Base-by-base conservation (phyloP, 2,113 vertebrate species). In the Eubucco bourcierii region DNA sequence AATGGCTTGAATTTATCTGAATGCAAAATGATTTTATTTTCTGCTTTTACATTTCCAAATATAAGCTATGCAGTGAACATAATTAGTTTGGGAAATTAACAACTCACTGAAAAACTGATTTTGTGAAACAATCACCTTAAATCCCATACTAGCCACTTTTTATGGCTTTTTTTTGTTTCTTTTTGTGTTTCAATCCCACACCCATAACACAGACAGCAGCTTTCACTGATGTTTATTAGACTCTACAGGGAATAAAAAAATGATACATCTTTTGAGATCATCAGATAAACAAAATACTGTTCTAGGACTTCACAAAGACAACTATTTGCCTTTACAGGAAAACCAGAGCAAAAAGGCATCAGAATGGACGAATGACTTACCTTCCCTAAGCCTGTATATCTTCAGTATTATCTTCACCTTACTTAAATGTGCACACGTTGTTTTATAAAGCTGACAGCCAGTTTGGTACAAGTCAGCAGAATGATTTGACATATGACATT, bases 351-450 rank as follows among this genome's bases (percentile, higher is more conserved):
- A 65, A 59, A 44, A 12, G 8, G 34, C 14, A 59, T 15, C 15
- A 33, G n/a, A 88, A 58, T 0, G 0, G 14, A 4, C 13, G 56
- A 84, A 46, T 44, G 24, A 41, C 76, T 90, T 88, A 95, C 90
- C 86, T 94, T 88, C 28, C 90, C 4, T 23, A 44, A 61, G 18
- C 20, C 24, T 23, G 3, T 4, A 2, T 74, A 53, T 17, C 68
- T 75, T 47, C 74, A 75, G 31, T 25, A 64, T 39, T 55, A 34
- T 7, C 65, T 86, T 90, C 53, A 80, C 80, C 19, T 91, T 60
- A 7, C 52, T 80, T 44, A 7, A 24, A 2, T 0, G 3, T 6
- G 19, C 19, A 12, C 21, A 73, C 33, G 0, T 37, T 15, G 20
- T 6, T 60, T n/a, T 77, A 79, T 29, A 50, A 56, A 58, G 27